Evolutionary conservation across 2,888 invertebrate genomes (phyloP).

Genomic region (Panzeria rudis): DNA sequence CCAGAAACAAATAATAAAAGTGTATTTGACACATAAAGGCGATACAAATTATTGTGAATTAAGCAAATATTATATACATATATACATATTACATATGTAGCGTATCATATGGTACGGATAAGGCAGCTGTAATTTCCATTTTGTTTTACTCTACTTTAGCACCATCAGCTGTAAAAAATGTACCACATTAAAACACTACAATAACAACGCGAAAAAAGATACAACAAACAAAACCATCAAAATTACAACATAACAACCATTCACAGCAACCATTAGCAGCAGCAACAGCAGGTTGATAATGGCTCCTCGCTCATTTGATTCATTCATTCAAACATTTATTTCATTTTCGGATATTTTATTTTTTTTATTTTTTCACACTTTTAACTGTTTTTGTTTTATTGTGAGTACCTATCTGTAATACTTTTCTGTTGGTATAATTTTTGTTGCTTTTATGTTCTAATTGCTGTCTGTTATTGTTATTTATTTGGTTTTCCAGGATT

Average conservation of each 20-base stretch:
- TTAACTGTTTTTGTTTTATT: conserved; percentile 33
- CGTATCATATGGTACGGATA: background rate
- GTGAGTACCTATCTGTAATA: conserved; percentile 22
- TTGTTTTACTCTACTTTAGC: conserved; percentile 34
- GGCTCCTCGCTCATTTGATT: conserved; percentile 53
- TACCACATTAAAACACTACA: conserved; percentile 12
- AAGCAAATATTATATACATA: no score
- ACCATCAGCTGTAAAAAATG: conserved; percentile 46
- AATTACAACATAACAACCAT: conserved; percentile 42
- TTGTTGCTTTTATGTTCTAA: conserved; percentile 61
- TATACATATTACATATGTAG: no score
- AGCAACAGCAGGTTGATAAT: conserved; percentile 67
- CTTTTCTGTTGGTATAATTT: conserved; percentile 26
- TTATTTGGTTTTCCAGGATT: conserved; percentile 56
- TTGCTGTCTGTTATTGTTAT: conserved; percentile 66
- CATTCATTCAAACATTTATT: conserved; percentile 60
- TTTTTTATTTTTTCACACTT: conserved; percentile 25
- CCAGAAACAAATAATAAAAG: no score
- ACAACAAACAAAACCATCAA: conserved; percentile 7
- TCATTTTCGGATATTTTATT: conserved; percentile 35
- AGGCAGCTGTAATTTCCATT: background rate
- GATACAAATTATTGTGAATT: no score
- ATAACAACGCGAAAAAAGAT: background rate
- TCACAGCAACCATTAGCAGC: conserved; percentile 63
- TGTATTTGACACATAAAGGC: no score